Conservation (phyloP, 2,113 vertebrate genomes). For the Dasyornis broadbenti region DNA sequence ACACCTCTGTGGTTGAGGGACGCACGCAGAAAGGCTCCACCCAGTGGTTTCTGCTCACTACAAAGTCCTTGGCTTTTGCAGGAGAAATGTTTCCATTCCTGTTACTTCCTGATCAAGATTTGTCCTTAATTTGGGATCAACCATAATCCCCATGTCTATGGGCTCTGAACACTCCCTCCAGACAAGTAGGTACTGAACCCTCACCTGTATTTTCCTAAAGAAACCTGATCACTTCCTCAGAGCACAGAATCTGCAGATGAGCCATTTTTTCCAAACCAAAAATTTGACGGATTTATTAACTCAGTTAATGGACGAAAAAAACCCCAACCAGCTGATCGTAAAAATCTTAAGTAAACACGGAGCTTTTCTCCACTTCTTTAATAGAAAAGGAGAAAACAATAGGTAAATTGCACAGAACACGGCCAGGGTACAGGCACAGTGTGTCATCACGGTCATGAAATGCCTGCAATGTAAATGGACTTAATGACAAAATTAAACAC, state of each 20-base stretch:
- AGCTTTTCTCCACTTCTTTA: background rate
- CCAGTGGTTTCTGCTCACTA: background rate
- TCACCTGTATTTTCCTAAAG: background rate
- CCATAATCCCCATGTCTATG: background rate
- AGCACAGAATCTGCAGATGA: background rate
- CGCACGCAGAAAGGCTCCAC: background rate
- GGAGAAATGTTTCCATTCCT: background rate
- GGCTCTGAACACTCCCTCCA: background rate
- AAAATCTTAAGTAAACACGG: background rate
- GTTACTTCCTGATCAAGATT: background rate
- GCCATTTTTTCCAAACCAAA: background rate
- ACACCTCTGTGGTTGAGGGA: background rate
- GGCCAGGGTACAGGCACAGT: background rate
- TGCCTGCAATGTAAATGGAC: background rate
- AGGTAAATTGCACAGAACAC: background rate
- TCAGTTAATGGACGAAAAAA: background rate
- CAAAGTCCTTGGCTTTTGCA: background rate
- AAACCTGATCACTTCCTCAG: background rate
- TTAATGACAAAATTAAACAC: slow-evolving; percentile 20
- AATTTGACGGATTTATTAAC: background rate
- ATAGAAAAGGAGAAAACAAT: no score
- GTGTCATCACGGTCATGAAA: background rate
- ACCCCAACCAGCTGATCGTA: background rate
- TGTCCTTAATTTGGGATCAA: background rate
- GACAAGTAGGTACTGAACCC: background rate